These are phyloP conservation scores for Mythimna impura DNA, from an alignment of 2,888 invertebrate species.

Conservation along the genomic window DNA sequence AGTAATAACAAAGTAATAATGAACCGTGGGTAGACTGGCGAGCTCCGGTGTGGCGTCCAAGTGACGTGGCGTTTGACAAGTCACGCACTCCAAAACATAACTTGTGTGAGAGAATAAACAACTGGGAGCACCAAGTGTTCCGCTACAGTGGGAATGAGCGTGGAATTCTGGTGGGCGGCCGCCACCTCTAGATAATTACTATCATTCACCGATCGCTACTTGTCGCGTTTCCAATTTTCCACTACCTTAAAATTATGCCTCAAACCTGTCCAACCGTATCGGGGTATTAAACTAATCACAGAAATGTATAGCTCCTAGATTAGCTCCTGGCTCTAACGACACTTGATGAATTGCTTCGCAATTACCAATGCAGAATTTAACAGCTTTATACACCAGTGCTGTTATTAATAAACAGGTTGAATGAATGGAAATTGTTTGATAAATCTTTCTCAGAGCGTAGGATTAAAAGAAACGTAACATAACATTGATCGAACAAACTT, in stretches of 20 bases:
- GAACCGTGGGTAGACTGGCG: slow-evolving; percentile 67
- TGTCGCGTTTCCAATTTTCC: slow-evolving; percentile 66
- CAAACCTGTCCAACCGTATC: slow-evolving; percentile 58
- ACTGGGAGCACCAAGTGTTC: slow-evolving; percentile 68
- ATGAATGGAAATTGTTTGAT: slow-evolving; percentile 43
- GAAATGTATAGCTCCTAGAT: slow-evolving; percentile 53
- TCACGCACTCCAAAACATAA: slow-evolving; percentile 78
- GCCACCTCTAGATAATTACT: slow-evolving; percentile 69
- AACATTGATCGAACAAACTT: slow-evolving; percentile 24
- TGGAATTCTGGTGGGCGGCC: slow-evolving; percentile 73
- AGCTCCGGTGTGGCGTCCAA: slow-evolving; percentile 54
- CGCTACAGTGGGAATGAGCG: slow-evolving; percentile 64
- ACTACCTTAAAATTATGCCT: slow-evolving; percentile 57
- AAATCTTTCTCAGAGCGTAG: slow-evolving; percentile 46
- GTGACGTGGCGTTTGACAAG: slow-evolving; percentile 79
- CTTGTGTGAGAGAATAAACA: slow-evolving; percentile 78
- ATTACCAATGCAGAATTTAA: slow-evolving; percentile 54
- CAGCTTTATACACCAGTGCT: slow-evolving; percentile 46
- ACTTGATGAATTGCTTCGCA: slow-evolving; percentile 55
- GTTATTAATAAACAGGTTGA: slow-evolving; percentile 47
- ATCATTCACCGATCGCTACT: slow-evolving; percentile 70
- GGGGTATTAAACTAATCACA: slow-evolving; percentile 52
- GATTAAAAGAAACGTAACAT: slow-evolving; percentile 27
- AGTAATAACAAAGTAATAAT: slow-evolving; percentile 63
- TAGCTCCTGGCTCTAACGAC: slow-evolving; percentile 52